Evolutionary conservation across 2,797 vertebrate species (phyloP).

Genomic region (Poeciliopsis infans): DNA sequence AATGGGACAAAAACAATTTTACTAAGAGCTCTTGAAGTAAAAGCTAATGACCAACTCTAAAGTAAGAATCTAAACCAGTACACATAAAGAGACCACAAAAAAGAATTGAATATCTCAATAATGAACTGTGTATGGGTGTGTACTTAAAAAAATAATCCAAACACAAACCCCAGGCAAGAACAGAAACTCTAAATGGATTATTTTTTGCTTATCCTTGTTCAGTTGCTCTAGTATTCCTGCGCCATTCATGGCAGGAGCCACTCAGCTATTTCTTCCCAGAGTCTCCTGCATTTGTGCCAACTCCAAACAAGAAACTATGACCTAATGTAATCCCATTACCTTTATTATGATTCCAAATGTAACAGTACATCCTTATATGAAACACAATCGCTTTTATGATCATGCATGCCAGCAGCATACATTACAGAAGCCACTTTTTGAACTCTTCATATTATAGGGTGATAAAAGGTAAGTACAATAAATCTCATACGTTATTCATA

Average conservation of each 20-base stretch:
- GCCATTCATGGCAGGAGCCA: neutral
- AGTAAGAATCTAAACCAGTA: neutral
- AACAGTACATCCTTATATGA: neutral
- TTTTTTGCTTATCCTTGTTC: neutral
- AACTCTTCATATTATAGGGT: slow-evolving; percentile 28
- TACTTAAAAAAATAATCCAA: neutral
- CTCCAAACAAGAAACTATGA: neutral
- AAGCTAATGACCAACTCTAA: neutral
- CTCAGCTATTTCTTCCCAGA: neutral
- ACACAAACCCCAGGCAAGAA: neutral
- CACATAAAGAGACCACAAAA: neutral
- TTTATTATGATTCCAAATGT: neutral
- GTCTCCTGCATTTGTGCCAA: neutral
- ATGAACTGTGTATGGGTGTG: neutral
- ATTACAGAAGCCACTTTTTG: slow-evolving; percentile 1
- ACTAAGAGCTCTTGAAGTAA: neutral
- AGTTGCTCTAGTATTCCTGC: neutral
- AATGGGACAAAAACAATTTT: neutral
- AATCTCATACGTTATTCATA: slow-evolving; percentile 77
- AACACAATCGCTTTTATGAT: neutral
- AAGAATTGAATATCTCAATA: neutral
- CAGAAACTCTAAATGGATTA: neutral
- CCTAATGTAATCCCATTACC: neutral
- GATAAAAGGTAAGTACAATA: slow-evolving; percentile 62
- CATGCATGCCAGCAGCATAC: neutral